A percentile compares a stretch with the other conserved stretches of the same genome.
These are phyloP conservation scores for Poecilia picta DNA, from an alignment of 2,797 vertebrate species.

Conservation along the genomic window DNA sequence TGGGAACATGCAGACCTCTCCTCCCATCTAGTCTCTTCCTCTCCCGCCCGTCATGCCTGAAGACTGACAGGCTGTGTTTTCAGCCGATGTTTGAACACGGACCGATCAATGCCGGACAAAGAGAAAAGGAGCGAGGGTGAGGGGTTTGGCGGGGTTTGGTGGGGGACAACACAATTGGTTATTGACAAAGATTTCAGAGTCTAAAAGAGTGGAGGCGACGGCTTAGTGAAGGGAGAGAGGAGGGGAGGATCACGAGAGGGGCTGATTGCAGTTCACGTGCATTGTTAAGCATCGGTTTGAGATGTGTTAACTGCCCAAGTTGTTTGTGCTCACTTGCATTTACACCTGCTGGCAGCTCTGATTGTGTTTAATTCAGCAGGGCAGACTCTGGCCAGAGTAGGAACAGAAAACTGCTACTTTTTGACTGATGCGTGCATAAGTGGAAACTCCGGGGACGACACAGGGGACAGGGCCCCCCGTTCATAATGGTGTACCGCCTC, in stretches of 20 bases:
- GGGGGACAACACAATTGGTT: slow-evolving; percentile 80
- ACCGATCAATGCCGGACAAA: slow-evolving; percentile 82
- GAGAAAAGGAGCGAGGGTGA: slow-evolving; percentile 67
- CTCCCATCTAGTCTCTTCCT: slow-evolving; percentile 63
- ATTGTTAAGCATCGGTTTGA: slow-evolving; percentile 38
- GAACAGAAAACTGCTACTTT: neutral
- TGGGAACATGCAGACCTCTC: slow-evolving; percentile 48
- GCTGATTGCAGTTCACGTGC: slow-evolving; percentile 27
- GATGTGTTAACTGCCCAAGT: slow-evolving; percentile 43
- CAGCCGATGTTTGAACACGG: slow-evolving; percentile 74
- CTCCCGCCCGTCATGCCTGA: slow-evolving; percentile 54
- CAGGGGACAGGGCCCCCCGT: too few species aligned
- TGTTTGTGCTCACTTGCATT: slow-evolving; percentile 34
- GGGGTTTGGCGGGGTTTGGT: slow-evolving; percentile 53
- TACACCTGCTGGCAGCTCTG: slow-evolving; percentile 6
- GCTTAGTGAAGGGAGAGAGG: slow-evolving; percentile 63
- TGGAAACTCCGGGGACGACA: too few species aligned
- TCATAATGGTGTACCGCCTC: too few species aligned
- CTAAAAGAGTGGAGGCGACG: slow-evolving; percentile 77
- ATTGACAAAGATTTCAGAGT: slow-evolving; percentile 84
- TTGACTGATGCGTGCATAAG: too few species aligned
- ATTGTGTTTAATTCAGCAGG: slow-evolving; percentile 25
- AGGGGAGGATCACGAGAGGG: slow-evolving; percentile 35
- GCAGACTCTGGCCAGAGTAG: slow-evolving; percentile 3
- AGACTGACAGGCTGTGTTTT: slow-evolving; percentile 81